Base-by-base conservation (phyloP, 1,140 invertebrate species). In the Popillia japonica region DNA sequence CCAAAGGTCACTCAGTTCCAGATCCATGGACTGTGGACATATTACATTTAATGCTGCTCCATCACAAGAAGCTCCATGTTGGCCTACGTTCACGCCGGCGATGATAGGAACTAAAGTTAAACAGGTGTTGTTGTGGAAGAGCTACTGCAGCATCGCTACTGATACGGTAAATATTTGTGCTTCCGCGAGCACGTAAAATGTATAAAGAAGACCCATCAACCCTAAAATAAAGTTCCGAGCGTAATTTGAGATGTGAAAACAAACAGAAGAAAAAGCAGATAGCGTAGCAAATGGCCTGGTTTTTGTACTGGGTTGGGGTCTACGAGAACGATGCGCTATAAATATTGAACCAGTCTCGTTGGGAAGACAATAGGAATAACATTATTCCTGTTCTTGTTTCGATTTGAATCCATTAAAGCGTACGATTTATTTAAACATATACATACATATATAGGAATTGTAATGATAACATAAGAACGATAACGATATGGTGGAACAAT, bases 131-230 rank as follows among this genome's bases (percentile, higher is more conserved):
- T 17, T n/a, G 6, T 17, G 48, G 11, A n/a, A 55, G 17, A 55
- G 11, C 48, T 55, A 55, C 48, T 17, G 48, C 48, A 17, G 48
- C 17, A 55, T 17, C 14, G 48, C 14, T n/a, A 7, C 14, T 55
- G 48, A 55, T 55, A 55, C n/a, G 14, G 48, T 55, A 55, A 55
- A 55, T 55, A 55, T 55, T 55, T 55, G 48, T 55, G 48, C n/a
- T 55, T 55, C 48, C 14, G 6, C 6, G 2, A 14, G 48, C 48
- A 55, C 44, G 48, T 55, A 17, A 55, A 55, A 55, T n/a, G 48
- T 17, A 55, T 55, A 55, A 55, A 55, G 48, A 55, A 17, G n/a
- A 7, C n/a, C 17, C 48, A 55, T 17, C 11, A 55, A 14, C 42
- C 14, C 14, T n/a, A 17, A 55, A 55, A 55, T 55, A 55, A 55